phyloP scores from a whole-genome alignment of 1,140 invertebrate genomes.

The Hypothenemus hampei region DNA sequence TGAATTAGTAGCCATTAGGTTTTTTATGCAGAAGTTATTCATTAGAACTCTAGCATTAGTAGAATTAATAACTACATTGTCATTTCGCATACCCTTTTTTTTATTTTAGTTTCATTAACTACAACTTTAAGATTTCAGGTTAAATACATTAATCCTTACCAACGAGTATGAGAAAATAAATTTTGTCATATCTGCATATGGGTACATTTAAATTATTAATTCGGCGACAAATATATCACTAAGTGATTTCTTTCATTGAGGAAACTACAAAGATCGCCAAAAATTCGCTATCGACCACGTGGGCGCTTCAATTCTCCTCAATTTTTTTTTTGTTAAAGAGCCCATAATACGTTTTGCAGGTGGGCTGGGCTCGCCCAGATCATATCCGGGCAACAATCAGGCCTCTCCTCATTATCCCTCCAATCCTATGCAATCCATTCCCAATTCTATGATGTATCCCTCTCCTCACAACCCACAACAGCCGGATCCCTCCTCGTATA shows the following conservation, averaged over 20 bases:
- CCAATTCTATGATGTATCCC: slow-evolving; percentile 24
- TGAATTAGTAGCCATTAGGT: slow-evolving; percentile 19
- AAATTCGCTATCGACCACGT: too few relatives aligned
- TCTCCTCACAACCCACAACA: slow-evolving; percentile 45
- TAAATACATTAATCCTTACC: too few relatives aligned
- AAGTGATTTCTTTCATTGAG: slow-evolving; percentile 25
- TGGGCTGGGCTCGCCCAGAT: slow-evolving; percentile 55
- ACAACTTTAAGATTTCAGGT: too few relatives aligned
- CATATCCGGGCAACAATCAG: slow-evolving; percentile 46
- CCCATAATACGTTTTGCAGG: slow-evolving; percentile 49
- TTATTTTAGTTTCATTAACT: too few relatives aligned
- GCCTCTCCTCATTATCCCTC: slow-evolving; percentile 47
- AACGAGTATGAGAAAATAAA: too few relatives aligned
- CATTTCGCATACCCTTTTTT: too few relatives aligned
- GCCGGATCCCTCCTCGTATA: slow-evolving; percentile 51
- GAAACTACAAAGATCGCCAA: slow-evolving; percentile 19
- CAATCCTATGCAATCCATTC: slow-evolving; percentile 36
- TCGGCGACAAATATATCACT: too few relatives aligned
- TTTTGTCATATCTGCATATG: too few relatives aligned
- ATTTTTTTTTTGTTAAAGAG: slow-evolving; percentile 1
- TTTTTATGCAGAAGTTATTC: too few relatives aligned
- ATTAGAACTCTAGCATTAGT: too few relatives aligned
- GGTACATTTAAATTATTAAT: too few relatives aligned
- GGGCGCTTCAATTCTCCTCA: not conserved
- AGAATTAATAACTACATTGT: too few relatives aligned